Percentiles rank a stretch among this genome's conserved stretches.
These are phyloP conservation scores for Hipparchia semele DNA, from an alignment of 2,888 invertebrate species.

Conservation along the genomic window DNA sequence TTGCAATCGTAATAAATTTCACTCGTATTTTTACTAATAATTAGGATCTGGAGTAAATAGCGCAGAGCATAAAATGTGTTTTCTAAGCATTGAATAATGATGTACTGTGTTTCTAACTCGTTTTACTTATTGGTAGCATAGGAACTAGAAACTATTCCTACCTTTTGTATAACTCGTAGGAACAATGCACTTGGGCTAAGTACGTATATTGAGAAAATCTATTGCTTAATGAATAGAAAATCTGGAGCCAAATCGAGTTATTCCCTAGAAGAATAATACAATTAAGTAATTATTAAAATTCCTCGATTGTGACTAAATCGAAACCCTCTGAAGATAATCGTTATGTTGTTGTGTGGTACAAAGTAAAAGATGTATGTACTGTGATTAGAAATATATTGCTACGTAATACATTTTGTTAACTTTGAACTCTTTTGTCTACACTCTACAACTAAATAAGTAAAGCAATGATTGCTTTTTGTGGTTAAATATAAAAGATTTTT, in stretches of 20 bases:
- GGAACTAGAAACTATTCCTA: neutral
- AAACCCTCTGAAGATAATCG: constrained; percentile 18
- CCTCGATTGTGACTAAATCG: constrained; percentile 20
- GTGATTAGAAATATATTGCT: neutral
- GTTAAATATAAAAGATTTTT: neutral
- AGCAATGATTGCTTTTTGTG: neutral
- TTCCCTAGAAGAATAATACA: constrained; percentile 6
- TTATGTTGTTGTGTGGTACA: constrained; percentile 9
- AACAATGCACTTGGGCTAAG: neutral
- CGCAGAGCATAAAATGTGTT: no score
- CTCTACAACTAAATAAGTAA: neutral
- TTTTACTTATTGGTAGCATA: no score
- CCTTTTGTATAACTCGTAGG: neutral
- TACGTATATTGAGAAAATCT: neutral
- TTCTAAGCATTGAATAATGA: no score
- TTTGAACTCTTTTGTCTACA: no score
- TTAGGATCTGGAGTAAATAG: no score
- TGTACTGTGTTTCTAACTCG: no score
- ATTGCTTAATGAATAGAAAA: constrained; percentile 1
- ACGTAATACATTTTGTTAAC: neutral
- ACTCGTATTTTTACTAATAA: no score
- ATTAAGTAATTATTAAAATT: constrained; percentile 26
- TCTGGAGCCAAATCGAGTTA: neutral
- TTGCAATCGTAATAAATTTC: no score
- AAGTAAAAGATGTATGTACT: constrained; percentile 1